These are phyloP conservation scores for Engystomops pustulosus DNA, from an alignment of 2,113 vertebrate species.

Conservation along the genomic window DNA sequence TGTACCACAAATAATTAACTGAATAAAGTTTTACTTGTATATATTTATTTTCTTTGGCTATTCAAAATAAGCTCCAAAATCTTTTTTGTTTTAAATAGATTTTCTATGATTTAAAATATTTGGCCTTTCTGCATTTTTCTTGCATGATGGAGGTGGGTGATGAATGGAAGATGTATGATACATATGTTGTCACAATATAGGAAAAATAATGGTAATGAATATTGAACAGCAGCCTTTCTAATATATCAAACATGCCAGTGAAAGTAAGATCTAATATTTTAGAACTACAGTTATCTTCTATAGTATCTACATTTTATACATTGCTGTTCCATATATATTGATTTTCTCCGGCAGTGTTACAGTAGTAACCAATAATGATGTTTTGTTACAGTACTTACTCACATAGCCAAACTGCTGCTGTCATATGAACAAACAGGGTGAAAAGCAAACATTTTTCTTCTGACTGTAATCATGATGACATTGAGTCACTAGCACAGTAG, in stretches of 20 bases:
- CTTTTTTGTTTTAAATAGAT: background rate
- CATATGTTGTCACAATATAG: background rate
- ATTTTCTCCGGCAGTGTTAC: background rate
- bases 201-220: background rate
- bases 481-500: too few species aligned
- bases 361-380: background rate
- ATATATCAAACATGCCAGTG: constrained; percentile 10
- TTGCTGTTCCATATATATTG: background rate
- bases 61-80: background rate
- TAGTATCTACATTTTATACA: background rate
- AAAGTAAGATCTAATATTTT: background rate
- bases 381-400: background rate
- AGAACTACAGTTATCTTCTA: background rate
- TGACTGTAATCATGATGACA: too few species aligned
- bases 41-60: background rate
- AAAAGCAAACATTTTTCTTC: too few species aligned
- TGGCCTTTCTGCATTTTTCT: background rate
- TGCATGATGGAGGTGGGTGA: background rate
- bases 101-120: background rate
- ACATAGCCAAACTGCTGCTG: too few species aligned
- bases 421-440: too few species aligned
- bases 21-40: background rate
- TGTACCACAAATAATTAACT: background rate
- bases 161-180: constrained; percentile 1
- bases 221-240: constrained; percentile 15